Evolutionary conservation across 2,797 vertebrate species (phyloP), one percentile per base, ranked within the genome.

Genomic region (Microhierax caerulescens): DNA sequence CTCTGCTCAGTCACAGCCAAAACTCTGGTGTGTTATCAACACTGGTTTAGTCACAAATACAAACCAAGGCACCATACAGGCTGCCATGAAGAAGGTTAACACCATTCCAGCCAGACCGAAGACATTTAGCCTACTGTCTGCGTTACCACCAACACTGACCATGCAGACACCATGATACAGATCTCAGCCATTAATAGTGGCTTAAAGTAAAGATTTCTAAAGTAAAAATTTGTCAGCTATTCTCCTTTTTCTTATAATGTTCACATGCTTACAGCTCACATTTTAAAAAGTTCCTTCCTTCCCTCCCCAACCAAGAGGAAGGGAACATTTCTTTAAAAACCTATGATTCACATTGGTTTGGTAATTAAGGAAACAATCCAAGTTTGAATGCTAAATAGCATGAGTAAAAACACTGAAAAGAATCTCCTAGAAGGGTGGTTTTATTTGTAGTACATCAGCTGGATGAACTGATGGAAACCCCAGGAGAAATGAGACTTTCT

Each of bases 401-500:
- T 57, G 23, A 85, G 16, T 45, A 57, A 65, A 91, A 93, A 37
- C 43, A 80, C 28, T 70, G 53, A 61, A 36, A 87, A 73, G 36
- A 41, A 25, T 41, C 16, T 85, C 34, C 57, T 81, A 60, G 53
- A 88, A 88, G 57, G 10, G 17, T 64, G 12, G 23, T 48, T 64
- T 85, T 83, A 32, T 80, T 72, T 88, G 64, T 64, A 83, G 53
- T 27, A 14, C 10, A 70, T 80, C 56, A 96, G 7, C 36, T 74
- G 75, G n/a, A 64, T 60, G 60, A 80, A 83, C 34, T 64, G 60
- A 41, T 21, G 34, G 77, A 63, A 95, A 88, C 2, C 41, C 8
- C 32, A 64, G 43, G 17, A 95, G 53, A 92, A 93, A 95, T 30
- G 8, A 94, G 53, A 83, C 39, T 91, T 95, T 95, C 85, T 90